Percentiles rank a stretch among this genome's conserved stretches.
These are phyloP conservation scores for Telmatherina bonti DNA, from an alignment of 2,797 vertebrate genomes.

Conservation along the genomic window DNA sequence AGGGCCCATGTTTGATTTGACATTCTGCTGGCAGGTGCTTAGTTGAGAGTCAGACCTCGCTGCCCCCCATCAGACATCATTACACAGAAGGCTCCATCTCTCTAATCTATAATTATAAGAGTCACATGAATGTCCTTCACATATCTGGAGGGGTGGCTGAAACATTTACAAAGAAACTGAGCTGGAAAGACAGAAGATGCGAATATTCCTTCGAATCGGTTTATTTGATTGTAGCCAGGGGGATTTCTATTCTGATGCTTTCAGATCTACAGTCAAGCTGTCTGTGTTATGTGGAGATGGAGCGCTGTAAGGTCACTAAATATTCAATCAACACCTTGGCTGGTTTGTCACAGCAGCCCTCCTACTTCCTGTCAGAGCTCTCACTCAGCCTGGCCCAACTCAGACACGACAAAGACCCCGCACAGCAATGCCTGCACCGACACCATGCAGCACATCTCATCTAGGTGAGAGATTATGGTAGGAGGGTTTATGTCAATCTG, in stretches of 20 bases:
- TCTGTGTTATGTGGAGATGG: conserved; percentile 29
- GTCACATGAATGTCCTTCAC: conserved; percentile 67
- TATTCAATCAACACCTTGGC: conserved; percentile 65
- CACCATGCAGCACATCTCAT: conserved; percentile 33
- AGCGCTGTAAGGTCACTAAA: conserved; percentile 62
- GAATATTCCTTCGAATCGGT: conserved; percentile 11
- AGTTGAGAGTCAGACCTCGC: conserved; percentile 53
- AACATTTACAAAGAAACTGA: conserved; percentile 26
- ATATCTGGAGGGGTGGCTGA: conserved; percentile 45
- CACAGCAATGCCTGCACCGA: conserved; percentile 31
- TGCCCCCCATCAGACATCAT: conserved; percentile 60
- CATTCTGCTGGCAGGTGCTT: conserved; percentile 72
- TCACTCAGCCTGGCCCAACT: conserved; percentile 41
- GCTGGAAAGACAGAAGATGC: neutral
- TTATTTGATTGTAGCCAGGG: conserved; percentile 9
- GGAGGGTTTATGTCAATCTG: conserved; percentile 47
- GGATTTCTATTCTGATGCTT: conserved; percentile 12
- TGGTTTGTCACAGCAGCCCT: conserved; percentile 47
- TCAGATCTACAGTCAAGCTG: conserved; percentile 20
- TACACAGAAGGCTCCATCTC: conserved; percentile 45
- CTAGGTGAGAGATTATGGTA: conserved; percentile 47
- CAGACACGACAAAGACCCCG: conserved; percentile 26
- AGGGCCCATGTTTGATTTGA: conserved; percentile 61
- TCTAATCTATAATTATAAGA: conserved; percentile 65
- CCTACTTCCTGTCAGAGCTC: conserved; percentile 45